A percentile compares a stretch with the other conserved stretches of the same genome.
Evolutionary conservation across 2,797 vertebrate genomes (phyloP).

Genomic region (Rhinoraja longicauda): DNA sequence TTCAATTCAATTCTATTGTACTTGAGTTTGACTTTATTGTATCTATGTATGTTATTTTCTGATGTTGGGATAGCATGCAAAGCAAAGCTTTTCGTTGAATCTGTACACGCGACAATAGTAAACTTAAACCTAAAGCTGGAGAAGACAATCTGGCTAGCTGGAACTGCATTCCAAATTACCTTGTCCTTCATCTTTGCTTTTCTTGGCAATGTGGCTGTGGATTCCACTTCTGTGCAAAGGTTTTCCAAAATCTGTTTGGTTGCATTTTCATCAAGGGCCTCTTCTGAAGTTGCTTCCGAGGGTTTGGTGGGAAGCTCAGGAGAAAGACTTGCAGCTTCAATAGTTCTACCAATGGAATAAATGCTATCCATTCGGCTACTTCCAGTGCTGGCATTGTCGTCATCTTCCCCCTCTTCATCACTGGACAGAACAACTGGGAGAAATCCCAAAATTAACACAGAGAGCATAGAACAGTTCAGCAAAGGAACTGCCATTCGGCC

Average conservation of each 20-base stretch:
- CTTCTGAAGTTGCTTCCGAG: constrained; percentile 83
- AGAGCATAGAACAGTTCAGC: not conserved
- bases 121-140: not conserved
- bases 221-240: constrained; percentile 68
- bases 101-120: no score
- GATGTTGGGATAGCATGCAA: no score
- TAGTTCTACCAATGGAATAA: constrained; percentile 60
- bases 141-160: constrained; percentile 7
- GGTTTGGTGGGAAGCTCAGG: constrained; percentile 78
- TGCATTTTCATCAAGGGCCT: constrained; percentile 55
- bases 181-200: constrained; percentile 86
- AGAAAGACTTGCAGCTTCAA: constrained; percentile 85
- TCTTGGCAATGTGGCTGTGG: constrained; percentile 65
- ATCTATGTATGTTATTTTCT: no score
- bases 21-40: no score
- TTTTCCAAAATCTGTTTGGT: constrained; percentile 59
- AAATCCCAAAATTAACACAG: constrained; percentile 42
- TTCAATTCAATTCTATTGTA: no score
- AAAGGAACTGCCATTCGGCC: no score
- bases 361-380: constrained; percentile 76
- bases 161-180: constrained; percentile 54
- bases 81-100: no score
- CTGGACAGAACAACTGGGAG: constrained; percentile 87
- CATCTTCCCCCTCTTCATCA: constrained; percentile 72
- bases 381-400: constrained; percentile 70